Base-by-base conservation (phyloP, 2,113 vertebrate genomes). In the Ictalurus furcatus region DNA sequence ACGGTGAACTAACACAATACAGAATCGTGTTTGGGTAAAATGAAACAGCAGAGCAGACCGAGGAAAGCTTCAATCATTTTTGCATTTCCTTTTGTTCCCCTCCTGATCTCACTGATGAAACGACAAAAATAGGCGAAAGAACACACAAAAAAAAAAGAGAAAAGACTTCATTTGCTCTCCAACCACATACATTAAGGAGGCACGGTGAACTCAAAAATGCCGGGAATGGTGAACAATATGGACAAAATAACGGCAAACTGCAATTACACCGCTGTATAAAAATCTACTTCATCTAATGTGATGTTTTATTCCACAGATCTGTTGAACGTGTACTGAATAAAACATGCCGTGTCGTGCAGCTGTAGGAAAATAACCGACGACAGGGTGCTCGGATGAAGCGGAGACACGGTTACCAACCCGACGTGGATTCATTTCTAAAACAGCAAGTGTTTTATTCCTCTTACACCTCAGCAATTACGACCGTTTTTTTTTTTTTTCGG, bases 61-160 rank as follows among this genome's bases (percentile, higher is more conserved):
- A 73, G 23, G 3, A 73, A 34, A 81, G n/a, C 84, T 21, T 67
- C 71, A 17, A 37, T 85, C 58, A 48, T 63, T 63, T 89, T 28
- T 86, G 79, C 30, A 34, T 79, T 54, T 79, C 80, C 63, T 54
- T 87, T 63, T 82, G 56, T 40, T 23, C 23, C 59, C 69, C 30
- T 40, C 69, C 48, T 40, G 73, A 69, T 65, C 34, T n/a, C n/a
- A n/a, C 58, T 25, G 59, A 67, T 6, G 56, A 76, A 48, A 84
- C 25, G 4, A 76, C 73, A 54, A 78, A 87, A 87, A 82, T 34
- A 30, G 9, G 40, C 30, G 69, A 90, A 54, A 82, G 65, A 83
- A 14, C 4, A 12, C 80, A 48, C 7, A 48, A 48, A 48, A 7
- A 7, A 48, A 48, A 48, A 48, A 48, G 6, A 48, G 44, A 48